Evolutionary conservation across 2,888 invertebrate species (phyloP), one percentile per base, ranked within the genome.

Genomic region (Zygogramma bicolorata): DNA sequence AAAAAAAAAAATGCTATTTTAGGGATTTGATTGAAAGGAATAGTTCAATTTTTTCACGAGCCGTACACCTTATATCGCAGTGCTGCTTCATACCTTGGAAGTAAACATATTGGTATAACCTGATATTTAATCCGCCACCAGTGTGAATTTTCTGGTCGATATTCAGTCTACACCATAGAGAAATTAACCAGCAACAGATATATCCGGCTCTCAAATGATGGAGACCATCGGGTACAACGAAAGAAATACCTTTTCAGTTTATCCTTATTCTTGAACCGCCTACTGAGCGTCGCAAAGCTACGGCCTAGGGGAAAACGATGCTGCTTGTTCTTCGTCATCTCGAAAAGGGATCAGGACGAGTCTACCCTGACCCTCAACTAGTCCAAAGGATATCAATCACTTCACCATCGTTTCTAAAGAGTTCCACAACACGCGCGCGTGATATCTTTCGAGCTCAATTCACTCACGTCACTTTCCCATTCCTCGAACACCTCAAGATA

Each of bases 231-330:
- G 4, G 6, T 46, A 7, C 5, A 46, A 18, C 18, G 18, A 46
- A 46, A 20, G 20, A 40, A 38, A 38, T 89, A 89, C 89, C 89
- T 89, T 87, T 88, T 89, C 75, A 88, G 84, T 78, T 88, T 87
- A 81, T 89, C 88, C 84, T 88, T 88, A 80, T 88, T 85, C 78
- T 81, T 84, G 78, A 90, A 88, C 74, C 88, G 87, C 71, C 88
- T 86, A 80, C 89, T 89, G 74, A 90, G 82, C 8, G 89, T 89
- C 70, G 89, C 88, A 81, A 90, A 88, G 62, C 89, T 85, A 29
- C 84, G 88, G 79, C 89, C 85, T 62, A 89, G 83, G 10, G 89
- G 88, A 77, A 88, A 88, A 75, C 88, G 87, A 75, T 88, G 88
- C 80, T 89, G 89, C 81, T 88, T 88, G 83, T 88, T 86, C 81